Base-by-base conservation (phyloP, 1,140 invertebrate species). In the Cotesia glomerata region DNA sequence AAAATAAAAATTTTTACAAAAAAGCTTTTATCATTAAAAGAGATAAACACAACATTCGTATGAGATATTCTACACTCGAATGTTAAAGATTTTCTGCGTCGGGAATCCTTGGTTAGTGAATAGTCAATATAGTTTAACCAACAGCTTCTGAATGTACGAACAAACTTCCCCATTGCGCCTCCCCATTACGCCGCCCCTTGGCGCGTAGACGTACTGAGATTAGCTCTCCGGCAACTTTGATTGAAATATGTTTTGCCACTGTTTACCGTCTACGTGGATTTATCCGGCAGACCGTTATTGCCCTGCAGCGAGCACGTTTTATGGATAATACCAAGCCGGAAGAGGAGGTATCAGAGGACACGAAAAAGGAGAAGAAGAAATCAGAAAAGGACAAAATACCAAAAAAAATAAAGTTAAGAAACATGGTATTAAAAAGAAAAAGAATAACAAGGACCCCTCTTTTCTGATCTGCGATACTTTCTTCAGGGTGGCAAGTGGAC, bases 191-290 rank as follows among this genome's bases (percentile, higher is more conserved):
- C 54, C 51, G 35, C 65, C 39, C 35, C 34, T 59, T 59, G 35
- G 35, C 68, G 18, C 68, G 35, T 73, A 74, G 69, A 71, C 72
- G 72, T 76, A 76, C 51, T 13, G 76, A 77, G 78, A 82, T 82
- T 81, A 82, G 76, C 79, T 79, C 76, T 78, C 74, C 59, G 78
- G 77, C 52, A 82, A 82, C 76, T 82, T 82, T 79, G 80, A 81
- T 82, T 82, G 80, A 81, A 82, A 82, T 80, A 79, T 80, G 80
- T 82, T 82, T 81, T 79, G 75, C 76, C 77, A 74, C 75, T 80
- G 80, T 81, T 82, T 80, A 79, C 78, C 77, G 75, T 75, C 74
- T 71, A 72, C 75, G 72, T 69, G 71, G 76, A 78, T 79, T 78
- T 79, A 78, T 77, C 79, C 76, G 51, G 51, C 45, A 69, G 66